Evolutionary conservation across 1,140 invertebrate genomes (phyloP).

Genomic region (Bombus confusus): DNA sequence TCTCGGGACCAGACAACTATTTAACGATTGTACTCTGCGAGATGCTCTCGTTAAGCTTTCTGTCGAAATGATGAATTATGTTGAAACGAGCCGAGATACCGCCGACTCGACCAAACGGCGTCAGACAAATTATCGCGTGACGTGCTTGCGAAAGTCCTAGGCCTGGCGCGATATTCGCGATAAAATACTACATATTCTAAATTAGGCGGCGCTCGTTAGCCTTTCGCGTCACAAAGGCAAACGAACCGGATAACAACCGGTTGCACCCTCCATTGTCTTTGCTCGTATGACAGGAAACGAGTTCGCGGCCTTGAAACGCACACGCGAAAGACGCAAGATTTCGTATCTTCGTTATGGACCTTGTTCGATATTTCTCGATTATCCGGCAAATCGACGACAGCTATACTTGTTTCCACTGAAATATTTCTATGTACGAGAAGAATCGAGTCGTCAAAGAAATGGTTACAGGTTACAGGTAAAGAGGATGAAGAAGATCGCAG

Average conservation of each 20-base stretch:
- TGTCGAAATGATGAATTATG: slow-evolving; percentile 42
- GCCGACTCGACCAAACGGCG: no score
- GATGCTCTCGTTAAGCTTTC: slow-evolving; percentile 42
- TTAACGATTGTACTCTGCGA: slow-evolving; percentile 44
- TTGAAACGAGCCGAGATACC: slow-evolving; percentile 14
- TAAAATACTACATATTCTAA: not conserved
- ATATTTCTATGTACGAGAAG: not conserved
- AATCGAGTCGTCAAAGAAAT: not conserved
- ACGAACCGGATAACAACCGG: not conserved
- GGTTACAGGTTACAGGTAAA: slow-evolving; percentile 37
- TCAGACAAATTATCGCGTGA: no score
- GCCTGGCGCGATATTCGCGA: not conserved
- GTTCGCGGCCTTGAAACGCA: slow-evolving; percentile 41
- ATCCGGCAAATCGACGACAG: no score
- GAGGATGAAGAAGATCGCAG: slow-evolving; percentile 69
- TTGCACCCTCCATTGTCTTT: not conserved
- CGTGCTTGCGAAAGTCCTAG: no score
- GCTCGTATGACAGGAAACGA: not conserved
- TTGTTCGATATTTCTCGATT: slow-evolving; percentile 19
- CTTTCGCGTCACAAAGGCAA: not conserved
- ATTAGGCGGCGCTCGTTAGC: not conserved
- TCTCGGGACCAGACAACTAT: slow-evolving; percentile 27
- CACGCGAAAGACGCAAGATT: slow-evolving; percentile 13
- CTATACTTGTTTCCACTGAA: no score
- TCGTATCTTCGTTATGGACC: not conserved